Evolutionary conservation across 2,888 invertebrate species (phyloP).

Genomic region (Pristionchus arcanus): DNA sequence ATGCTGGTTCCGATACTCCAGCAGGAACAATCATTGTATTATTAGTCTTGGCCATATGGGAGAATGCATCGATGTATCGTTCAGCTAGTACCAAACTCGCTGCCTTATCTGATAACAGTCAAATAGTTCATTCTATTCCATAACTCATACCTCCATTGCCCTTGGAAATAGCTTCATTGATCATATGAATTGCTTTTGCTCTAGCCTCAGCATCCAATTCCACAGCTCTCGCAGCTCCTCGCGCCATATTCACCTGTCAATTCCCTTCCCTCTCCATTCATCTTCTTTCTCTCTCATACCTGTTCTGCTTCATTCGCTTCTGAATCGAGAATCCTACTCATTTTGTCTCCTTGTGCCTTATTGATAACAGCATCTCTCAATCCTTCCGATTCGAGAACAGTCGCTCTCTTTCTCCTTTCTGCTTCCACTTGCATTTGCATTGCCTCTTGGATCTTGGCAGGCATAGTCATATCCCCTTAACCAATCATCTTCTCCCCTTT

Average conservation of each 20-base stretch:
- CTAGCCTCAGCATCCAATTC: conserved; percentile 92
- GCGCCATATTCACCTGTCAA: conserved; percentile 71
- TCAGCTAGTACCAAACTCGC: conserved; percentile 94
- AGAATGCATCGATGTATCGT: conserved; percentile 95
- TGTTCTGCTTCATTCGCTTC: conserved; percentile 90
- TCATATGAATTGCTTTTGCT: conserved; percentile 88
- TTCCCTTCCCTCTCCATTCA: background rate
- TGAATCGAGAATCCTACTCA: conserved; percentile 92
- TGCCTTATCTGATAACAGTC: conserved; percentile 84
- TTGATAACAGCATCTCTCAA: conserved; percentile 88
- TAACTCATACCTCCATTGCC: conserved; percentile 28
- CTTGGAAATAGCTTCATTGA: conserved; percentile 84
- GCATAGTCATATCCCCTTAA: conserved; percentile 91
- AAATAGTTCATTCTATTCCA: background rate
- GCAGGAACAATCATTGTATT: conserved; percentile 94
- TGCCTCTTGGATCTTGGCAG: conserved; percentile 94
- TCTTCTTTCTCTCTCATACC: conserved; percentile 80
- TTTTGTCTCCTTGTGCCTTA: conserved; percentile 92
- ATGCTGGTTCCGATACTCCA: conserved; percentile 38
- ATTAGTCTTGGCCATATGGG: conserved; percentile 92
- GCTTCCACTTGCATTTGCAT: conserved; percentile 99
- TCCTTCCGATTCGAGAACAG: conserved; percentile 95
- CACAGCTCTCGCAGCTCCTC: conserved; percentile 90
- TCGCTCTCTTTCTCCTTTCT: conserved; percentile 95
- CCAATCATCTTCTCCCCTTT: conserved; percentile 13